These are phyloP conservation scores for Cavia aperea DNA, from an alignment of 2,113 vertebrate species.

Conservation along the genomic window DNA sequence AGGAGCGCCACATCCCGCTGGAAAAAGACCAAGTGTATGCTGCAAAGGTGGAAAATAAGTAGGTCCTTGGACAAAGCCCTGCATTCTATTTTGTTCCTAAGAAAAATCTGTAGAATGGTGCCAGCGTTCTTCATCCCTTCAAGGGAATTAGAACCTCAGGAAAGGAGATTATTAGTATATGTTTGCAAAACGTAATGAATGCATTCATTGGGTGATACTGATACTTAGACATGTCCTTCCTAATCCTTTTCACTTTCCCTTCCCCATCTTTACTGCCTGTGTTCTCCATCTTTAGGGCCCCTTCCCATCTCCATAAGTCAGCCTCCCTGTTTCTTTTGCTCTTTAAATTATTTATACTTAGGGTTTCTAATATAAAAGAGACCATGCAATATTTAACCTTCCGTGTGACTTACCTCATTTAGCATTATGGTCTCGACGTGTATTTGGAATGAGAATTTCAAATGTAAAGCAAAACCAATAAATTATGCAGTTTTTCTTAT, in stretches of 20 bases:
- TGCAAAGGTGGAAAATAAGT: slow-evolving; percentile 92
- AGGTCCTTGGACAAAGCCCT: slow-evolving; percentile 65
- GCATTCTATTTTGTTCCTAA: background rate
- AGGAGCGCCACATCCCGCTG: slow-evolving; percentile 71
- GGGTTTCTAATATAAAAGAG: background rate
- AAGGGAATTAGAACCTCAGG: background rate
- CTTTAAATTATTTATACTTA: background rate
- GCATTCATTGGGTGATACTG: background rate
- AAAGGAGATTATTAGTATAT: background rate
- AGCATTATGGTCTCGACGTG: background rate
- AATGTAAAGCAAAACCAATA: background rate
- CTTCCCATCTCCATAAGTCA: background rate
- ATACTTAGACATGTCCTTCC: background rate
- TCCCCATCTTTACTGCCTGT: background rate
- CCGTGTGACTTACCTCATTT: background rate
- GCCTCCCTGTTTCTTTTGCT: background rate
- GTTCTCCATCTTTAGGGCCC: background rate
- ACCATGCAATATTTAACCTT: background rate
- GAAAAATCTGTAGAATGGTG: background rate
- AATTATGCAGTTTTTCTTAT: background rate
- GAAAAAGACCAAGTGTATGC: slow-evolving; percentile 87
- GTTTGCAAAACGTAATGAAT: background rate
- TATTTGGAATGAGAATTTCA: background rate
- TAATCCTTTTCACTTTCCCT: background rate
- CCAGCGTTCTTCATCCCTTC: background rate